phyloP scores from a whole-genome alignment of 2,113 vertebrate species.

The Hyperopisus bebe region DNA sequence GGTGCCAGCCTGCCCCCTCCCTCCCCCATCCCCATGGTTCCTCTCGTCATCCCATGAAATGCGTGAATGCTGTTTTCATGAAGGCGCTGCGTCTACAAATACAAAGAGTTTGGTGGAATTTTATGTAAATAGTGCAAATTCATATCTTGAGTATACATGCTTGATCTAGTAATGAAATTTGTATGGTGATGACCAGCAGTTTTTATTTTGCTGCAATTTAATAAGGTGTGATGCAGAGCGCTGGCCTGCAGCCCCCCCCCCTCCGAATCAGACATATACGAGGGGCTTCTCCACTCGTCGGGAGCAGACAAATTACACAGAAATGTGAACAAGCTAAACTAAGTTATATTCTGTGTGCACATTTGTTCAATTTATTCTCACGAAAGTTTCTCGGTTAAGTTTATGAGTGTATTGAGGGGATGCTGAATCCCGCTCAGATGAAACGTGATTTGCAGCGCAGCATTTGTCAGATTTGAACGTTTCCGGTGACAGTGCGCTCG shows the following conservation, averaged over 20 bases:
- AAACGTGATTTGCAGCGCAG: background rate
- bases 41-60: background rate
- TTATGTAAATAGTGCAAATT: background rate
- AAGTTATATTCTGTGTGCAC: background rate
- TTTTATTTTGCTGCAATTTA: background rate
- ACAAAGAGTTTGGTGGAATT: background rate
- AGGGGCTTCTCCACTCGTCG: background rate
- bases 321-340: conserved; percentile 1
- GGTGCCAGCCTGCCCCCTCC: background rate
- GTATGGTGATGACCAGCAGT: background rate
- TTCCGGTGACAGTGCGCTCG: background rate
- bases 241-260: background rate
- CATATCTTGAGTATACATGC: background rate
- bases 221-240: background rate
- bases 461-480: background rate
- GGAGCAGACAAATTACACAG: background rate
- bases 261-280: background rate
- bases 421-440: background rate
- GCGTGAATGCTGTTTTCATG: background rate
- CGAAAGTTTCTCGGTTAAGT: background rate
- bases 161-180: conserved; percentile 5
- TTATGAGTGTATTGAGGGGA: background rate
- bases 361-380: conserved; percentile 6
- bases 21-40: background rate
- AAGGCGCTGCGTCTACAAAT: background rate